Percentiles rank a stretch among this genome's conserved stretches.
Evolutionary conservation across 2,113 vertebrate genomes (phyloP).

Genomic region (Columba livia): DNA sequence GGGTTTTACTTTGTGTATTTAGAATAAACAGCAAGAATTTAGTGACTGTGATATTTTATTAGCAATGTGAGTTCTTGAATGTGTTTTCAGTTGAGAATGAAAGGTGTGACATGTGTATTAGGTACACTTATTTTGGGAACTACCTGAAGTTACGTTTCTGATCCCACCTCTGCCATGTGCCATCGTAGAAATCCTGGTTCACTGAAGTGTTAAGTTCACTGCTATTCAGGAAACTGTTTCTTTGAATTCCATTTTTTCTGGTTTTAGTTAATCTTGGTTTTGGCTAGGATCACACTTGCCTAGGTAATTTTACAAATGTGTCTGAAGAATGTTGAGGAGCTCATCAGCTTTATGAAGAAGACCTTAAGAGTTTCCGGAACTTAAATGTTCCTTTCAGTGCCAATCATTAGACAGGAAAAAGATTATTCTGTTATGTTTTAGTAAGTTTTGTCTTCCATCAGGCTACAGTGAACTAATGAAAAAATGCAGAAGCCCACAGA

Average conservation of each 20-base stretch:
- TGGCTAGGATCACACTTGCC: constrained; percentile 3
- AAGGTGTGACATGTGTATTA: neutral
- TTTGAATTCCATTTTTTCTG: constrained; percentile 43
- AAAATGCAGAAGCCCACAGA: neutral
- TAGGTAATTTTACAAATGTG: constrained; percentile 59
- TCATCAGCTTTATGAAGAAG: constrained; percentile 28
- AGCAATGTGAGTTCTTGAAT: neutral
- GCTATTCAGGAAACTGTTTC: constrained; percentile 38
- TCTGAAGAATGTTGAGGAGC: constrained; percentile 20
- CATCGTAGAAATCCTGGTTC: neutral
- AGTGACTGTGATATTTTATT: neutral
- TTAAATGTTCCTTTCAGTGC: neutral
- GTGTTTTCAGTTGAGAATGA: neutral
- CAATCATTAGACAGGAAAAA: neutral
- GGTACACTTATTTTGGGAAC: neutral
- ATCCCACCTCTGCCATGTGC: neutral
- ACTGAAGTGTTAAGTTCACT: constrained; percentile 29
- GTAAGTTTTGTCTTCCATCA: neutral
- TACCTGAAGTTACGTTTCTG: neutral
- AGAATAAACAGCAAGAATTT: neutral
- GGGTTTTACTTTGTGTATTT: neutral
- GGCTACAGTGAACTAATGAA: neutral
- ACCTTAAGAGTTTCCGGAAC: constrained; percentile 38
- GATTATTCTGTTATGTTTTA: neutral
- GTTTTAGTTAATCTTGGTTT: constrained; percentile 59